phyloP scores from a whole-genome alignment of 2,113 vertebrate species.

The Alexandromys fortis region DNA sequence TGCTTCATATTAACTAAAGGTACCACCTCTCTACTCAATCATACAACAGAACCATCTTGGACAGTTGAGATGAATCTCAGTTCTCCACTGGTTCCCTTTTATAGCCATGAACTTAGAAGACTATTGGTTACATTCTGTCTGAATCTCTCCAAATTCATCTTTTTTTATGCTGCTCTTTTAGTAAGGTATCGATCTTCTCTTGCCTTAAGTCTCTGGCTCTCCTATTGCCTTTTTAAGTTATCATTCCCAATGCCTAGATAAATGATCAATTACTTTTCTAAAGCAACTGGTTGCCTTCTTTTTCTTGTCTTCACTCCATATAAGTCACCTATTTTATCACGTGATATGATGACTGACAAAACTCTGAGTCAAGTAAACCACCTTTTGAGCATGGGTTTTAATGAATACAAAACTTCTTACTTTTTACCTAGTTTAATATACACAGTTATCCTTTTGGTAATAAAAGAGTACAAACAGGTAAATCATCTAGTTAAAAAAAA shows the following conservation, averaged over 20 bases:
- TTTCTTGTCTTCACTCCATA: neutral
- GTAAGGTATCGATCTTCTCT: neutral
- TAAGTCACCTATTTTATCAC: neutral
- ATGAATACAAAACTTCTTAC: neutral
- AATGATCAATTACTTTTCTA: neutral
- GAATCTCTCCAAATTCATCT: neutral
- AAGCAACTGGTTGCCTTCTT: neutral
- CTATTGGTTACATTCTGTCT: neutral
- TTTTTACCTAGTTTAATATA: neutral
- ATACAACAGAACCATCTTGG: neutral
- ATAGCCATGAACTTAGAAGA: neutral
- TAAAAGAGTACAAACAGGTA: neutral
- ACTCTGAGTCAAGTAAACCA: neutral
- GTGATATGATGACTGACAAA: neutral
- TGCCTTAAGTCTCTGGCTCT: neutral
- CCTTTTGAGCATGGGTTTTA: neutral
- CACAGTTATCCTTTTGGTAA: neutral
- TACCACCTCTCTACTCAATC: too few species aligned
- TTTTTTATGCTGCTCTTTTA: neutral
- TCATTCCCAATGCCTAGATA: neutral
- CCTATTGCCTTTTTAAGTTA: accelerated
- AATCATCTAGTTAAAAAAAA: neutral
- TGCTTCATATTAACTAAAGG: neutral
- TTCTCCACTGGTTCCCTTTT: neutral
- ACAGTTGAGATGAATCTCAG: neutral